Conservation (phyloP, 2,888 invertebrate genomes). For the Ditula angustiorana region DNA sequence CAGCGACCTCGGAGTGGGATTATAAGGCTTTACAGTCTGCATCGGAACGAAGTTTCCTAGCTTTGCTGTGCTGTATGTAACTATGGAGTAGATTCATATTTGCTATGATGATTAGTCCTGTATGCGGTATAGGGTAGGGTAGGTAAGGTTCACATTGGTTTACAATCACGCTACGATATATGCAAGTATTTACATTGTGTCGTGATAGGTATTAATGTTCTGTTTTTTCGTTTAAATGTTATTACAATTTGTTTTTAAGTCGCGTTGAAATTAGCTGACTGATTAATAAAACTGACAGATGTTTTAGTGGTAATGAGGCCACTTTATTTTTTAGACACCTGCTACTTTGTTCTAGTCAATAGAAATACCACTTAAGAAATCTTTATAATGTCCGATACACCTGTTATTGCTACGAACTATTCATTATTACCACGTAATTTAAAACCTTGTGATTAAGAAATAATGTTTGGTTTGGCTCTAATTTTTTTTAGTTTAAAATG, state of each 20-base stretch:
- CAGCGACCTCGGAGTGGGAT: slow-evolving; percentile 26
- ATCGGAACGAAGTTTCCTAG: background rate
- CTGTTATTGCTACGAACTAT: too few relatives aligned
- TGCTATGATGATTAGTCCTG: background rate
- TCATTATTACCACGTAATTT: too few relatives aligned
- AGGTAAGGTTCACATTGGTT: too few relatives aligned
- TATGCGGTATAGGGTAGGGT: background rate
- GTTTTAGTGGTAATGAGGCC: background rate
- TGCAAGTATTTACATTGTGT: background rate
- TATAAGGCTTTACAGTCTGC: slow-evolving; percentile 14
- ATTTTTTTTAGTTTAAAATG: too few relatives aligned
- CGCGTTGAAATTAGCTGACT: background rate
- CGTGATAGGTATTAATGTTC: too few relatives aligned
- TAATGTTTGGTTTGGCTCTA: too few relatives aligned
- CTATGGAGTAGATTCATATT: background rate
- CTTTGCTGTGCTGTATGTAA: background rate
- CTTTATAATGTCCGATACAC: too few relatives aligned
- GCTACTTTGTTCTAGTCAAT: background rate
- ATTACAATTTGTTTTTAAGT: background rate
- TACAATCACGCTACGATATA: background rate
- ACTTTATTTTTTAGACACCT: background rate
- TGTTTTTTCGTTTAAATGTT: background rate
- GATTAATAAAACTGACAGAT: background rate
- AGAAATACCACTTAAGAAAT: background rate
- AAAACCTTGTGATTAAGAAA: too few relatives aligned